Base-by-base conservation (phyloP, 2,888 invertebrate species). In the Agrochola circellaris region DNA sequence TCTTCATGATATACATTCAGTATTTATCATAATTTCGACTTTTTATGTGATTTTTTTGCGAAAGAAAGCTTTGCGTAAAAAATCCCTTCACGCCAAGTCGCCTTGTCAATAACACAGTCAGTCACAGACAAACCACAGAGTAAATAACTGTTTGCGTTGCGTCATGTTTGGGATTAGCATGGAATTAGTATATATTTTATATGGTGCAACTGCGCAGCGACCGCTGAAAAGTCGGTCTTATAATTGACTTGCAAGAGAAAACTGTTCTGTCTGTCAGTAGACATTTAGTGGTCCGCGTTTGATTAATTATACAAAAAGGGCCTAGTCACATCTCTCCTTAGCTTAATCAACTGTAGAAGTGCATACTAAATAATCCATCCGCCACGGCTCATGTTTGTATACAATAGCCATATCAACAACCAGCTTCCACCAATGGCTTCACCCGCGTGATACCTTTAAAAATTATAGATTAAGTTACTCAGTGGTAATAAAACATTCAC, bases 1-100 rank as follows among this genome's bases (percentile, higher is more conserved):
- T 75, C 79, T 60, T 81, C 86, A 82, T 84, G 76, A 61, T 81
- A 72, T 83, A 81, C 83, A 86, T 70, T 87, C 79, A 88, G 81
- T 79, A 81, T 88, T 86, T 73, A 67, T n/a, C 72, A 48, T 81
- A 68, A 77, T 77, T 76, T 75, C 30, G 23, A 64, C 67, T 75
- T 82, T 85, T 0, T 74, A 42, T 17, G 45, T 51, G 67, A 56
- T 82, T 80, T 75, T 78, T 73, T 66, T 51, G 20, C 64, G 62
- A 71, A 87, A 87, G 61, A 73, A 84, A 78, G 83, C 87, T 87
- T 75, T 51, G 8, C 34, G 0, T 23, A 20, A 45, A 82, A n/a
- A 23, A 56, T 15, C 56, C 30, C 67, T 23, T n/a, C 48, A 80
- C 68, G 73, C 77, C 64, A 89, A 82, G 76, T 75, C 67, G 58